phyloP scores from a whole-genome alignment of 1,140 invertebrate species.

The Trinorchestia longiramus region DNA sequence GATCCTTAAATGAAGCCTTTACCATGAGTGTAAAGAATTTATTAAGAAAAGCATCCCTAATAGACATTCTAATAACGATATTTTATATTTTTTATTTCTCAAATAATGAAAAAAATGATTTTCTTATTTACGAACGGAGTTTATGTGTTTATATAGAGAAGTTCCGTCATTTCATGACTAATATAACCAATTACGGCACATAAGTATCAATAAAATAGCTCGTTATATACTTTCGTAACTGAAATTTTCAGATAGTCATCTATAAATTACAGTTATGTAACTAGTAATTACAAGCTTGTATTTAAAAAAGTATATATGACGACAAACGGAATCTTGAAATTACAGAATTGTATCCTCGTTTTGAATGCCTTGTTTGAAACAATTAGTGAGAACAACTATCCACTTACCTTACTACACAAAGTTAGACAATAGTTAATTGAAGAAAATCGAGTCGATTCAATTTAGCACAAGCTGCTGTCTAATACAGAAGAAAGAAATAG shows the following conservation, averaged over 20 bases:
- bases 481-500: not conserved
- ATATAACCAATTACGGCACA: too few species aligned
- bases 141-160: too few species aligned
- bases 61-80: too few species aligned
- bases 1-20: too few species aligned
- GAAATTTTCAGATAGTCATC: not conserved
- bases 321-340: not conserved
- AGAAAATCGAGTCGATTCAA: not conserved
- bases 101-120: too few species aligned
- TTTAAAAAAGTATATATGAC: not conserved
- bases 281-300: not conserved
- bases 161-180: too few species aligned
- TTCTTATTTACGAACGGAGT: too few species aligned
- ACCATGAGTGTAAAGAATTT: too few species aligned
- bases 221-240: not conserved
- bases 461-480: not conserved
- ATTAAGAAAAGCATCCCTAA: too few species aligned
- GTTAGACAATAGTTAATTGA: not conserved
- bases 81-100: too few species aligned
- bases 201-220: too few species aligned
- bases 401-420: not conserved
- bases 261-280: not conserved
- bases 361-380: not conserved
- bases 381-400: not conserved
- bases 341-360: not conserved